Percentiles rank a stretch among this genome's conserved stretches.
phyloP scores from a whole-genome alignment of 2,113 vertebrate genomes.

The Centropristis striata region DNA sequence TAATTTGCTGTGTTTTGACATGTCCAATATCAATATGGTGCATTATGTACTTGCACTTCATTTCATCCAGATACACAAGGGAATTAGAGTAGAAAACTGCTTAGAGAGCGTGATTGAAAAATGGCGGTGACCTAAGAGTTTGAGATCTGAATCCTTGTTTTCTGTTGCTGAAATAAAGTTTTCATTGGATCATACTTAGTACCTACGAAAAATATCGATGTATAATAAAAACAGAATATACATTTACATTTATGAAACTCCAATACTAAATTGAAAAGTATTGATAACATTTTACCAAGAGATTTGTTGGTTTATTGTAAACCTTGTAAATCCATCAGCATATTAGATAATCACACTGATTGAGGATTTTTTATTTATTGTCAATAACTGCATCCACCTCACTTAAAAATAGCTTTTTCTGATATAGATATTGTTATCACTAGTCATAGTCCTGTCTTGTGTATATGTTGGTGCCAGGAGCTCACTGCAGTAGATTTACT shows the following conservation, averaged over 20 bases:
- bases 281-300: too few species aligned
- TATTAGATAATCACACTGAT: neutral
- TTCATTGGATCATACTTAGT: neutral
- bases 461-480: neutral
- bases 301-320: too few species aligned
- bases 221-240: too few species aligned
- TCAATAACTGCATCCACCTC: too few species aligned
- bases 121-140: conserved; percentile 7
- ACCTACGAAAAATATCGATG: too few species aligned
- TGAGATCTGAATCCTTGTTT: conserved; percentile 19
- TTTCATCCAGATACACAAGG: conserved; percentile 52
- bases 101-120: conserved; percentile 42
- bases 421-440: neutral
- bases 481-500: neutral
- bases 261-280: too few species aligned
- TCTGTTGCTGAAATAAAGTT: neutral
- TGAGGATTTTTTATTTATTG: too few species aligned
- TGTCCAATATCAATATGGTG: conserved; percentile 66
- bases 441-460: neutral
- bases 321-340: neutral
- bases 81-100: conserved; percentile 48
- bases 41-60: conserved; percentile 70
- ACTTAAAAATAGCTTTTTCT: neutral
- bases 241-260: neutral
- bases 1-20: conserved; percentile 68